Evolutionary conservation across 2,113 vertebrate species (phyloP), one percentile per base, ranked within the genome.

Genomic region (Vidua macroura): DNA sequence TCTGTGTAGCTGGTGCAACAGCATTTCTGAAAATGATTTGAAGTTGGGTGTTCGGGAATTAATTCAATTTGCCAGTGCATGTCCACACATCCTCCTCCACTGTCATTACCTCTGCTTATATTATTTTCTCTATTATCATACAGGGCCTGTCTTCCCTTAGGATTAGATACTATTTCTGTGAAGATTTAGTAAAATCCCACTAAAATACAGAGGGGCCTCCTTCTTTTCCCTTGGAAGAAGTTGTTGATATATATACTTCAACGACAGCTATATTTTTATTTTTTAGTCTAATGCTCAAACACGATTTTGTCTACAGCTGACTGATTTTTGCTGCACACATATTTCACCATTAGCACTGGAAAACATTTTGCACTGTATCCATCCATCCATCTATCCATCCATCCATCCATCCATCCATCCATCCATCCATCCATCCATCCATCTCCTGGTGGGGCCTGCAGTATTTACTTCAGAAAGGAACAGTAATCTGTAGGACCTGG

Each of bases 61-160:
- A 94, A 91, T 93, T 95, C 77, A 82, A 93, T 95, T 93, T 95
- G 69, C 77, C 53, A 55, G 41, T 91, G 77, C 83, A 79, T 91
- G 44, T 95, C 92, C 69, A 84, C 91, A 93, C 80, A n/a, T 93
- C 76, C 20, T 90, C 86, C 39, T 83, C 73, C n/a, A 59, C 80
- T 94, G 91, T 91, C 94, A 56, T 58, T 93, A 49, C 31, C 52
- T 75, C 56, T 64, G 17, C 63, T 76, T 73, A 10, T 1, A 23
- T 75, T 76, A 81, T 82, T 70, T 33, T 53, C 53, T 70, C 23
- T 62, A 10, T 85, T 76, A 63, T 66, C 59, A 39, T 86, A 49
- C 31, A 67, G 7, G 72, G 28, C 8, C 33, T 77, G 20, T 77
- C 35, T 76, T 88, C 51, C 35, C 35, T 67, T 83, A 74, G 55